These are phyloP conservation scores for Lepus townsendii DNA, from an alignment of 2,797 vertebrate species.

Conservation along the genomic window DNA sequence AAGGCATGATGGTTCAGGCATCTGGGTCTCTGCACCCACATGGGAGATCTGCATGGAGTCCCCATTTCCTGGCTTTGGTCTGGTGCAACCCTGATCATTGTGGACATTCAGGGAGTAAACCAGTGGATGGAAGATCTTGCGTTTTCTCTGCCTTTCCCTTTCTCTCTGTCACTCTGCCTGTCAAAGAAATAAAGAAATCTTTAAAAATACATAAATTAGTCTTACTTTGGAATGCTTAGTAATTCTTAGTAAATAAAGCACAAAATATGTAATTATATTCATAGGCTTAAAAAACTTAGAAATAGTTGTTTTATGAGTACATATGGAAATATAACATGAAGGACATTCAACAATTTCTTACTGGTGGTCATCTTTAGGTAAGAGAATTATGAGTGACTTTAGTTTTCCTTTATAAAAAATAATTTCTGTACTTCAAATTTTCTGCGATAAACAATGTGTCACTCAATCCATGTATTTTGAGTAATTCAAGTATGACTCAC, in stretches of 20 bases:
- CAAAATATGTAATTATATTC: neutral
- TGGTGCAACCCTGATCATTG: no score
- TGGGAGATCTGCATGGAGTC: no score
- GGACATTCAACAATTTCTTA: neutral
- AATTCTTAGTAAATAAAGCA: neutral
- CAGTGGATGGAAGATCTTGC: no score
- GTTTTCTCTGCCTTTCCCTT: no score
- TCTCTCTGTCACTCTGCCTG: no score
- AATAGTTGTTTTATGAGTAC: neutral
- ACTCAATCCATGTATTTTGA: neutral
- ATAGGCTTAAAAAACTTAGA: neutral
- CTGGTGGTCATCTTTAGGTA: neutral
- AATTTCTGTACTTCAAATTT: neutral
- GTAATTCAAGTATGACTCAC: neutral
- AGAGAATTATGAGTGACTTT: neutral
- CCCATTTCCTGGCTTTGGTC: no score
- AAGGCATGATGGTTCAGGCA: no score
- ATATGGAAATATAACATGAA: neutral
- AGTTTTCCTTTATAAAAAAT: neutral
- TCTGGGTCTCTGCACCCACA: no score
- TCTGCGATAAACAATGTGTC: neutral
- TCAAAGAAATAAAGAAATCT: no score
- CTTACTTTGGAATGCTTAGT: neutral
- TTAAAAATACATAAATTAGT: no score
- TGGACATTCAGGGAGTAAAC: no score